Evolutionary conservation across 2,888 invertebrate species (phyloP), one percentile per base, ranked within the genome.

Genomic region (Polymixis lichenea): DNA sequence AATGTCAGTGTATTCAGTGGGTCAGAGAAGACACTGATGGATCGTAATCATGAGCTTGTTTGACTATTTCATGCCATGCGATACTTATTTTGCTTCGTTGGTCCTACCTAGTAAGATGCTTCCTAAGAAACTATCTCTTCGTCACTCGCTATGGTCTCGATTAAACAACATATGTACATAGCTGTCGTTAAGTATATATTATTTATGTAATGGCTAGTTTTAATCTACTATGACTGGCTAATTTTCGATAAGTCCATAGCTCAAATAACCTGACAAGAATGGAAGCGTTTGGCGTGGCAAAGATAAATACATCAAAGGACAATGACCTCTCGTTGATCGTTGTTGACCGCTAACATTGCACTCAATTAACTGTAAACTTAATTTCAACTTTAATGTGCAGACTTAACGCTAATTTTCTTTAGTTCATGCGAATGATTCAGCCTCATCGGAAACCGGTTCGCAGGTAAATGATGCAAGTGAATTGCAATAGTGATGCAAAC

Each of bases 401-500:
- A 0, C 13, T 4, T 55, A 43, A 61, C 15, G 5, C 0, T 65
- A n/a, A 25, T 32, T 60, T 11, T 83, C 38, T 46, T n/a, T 28
- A 13, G 38, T 64, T n/a, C 28, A 22, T 28, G 9, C 9, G 28
- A 66, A 49, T 51, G 46, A 60, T 9, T 60, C 53, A 49, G 17
- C n/a, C 15, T 61, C 15, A 22, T 51, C 77, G 38, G 17, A 66
- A 77, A 55, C 66, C 25, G 38, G 55, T 51, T 83, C 17, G 55
- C 77, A 61, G 53, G 65, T 77, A 49, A 60, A 51, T 68, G 51
- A 67, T 17, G 78, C 11, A 60, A 77, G 17, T 53, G 13, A 32
- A 32, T 51, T 25, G 83, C 11, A 78, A 78, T 77, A 62, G 15
- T 78, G 64, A 60, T 60, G 79, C n/a, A 67, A 78, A 66, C 19